A percentile compares a stretch with the other conserved stretches of the same genome.
Conservation (phyloP, 2,113 vertebrate species). For the Reinhardtius hippoglossoides region DNA sequence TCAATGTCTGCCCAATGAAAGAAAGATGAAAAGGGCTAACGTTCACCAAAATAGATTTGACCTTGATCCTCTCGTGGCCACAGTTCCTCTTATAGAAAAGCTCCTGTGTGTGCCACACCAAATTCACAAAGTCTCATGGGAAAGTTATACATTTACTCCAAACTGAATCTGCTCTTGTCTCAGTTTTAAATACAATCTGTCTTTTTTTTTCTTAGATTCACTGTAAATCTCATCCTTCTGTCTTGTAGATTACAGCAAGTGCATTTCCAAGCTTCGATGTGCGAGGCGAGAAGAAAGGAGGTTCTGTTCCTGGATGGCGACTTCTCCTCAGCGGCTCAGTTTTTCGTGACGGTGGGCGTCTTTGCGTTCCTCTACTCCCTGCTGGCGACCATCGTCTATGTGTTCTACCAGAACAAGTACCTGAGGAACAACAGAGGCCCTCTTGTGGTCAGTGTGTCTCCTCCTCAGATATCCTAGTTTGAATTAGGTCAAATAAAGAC, state of each 20-base stretch:
- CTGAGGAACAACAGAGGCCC: constrained; percentile 97
- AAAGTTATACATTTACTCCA: neutral
- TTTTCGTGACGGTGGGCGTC: constrained; percentile 94
- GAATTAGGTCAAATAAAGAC: neutral
- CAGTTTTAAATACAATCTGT: neutral
- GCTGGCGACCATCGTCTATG: constrained; percentile 94
- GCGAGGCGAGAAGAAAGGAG: constrained; percentile 88
- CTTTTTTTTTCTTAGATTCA: neutral
- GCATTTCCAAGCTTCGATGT: constrained; percentile 92
- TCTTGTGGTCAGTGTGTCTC: constrained; percentile 88
- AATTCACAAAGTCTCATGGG: too few relatives aligned
- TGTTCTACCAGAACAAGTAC: constrained; percentile 99
- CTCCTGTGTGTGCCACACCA: too few relatives aligned
- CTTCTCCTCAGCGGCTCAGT: constrained; percentile 91
- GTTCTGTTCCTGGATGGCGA: constrained; percentile 90
- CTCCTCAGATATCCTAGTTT: neutral
- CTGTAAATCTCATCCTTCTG: constrained; percentile 19
- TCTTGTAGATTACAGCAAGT: constrained; percentile 91
- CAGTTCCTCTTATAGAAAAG: too few relatives aligned
- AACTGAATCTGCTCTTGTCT: neutral
- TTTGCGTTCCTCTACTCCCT: constrained; percentile 96
- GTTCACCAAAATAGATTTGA: too few relatives aligned
- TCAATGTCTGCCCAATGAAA: too few relatives aligned
- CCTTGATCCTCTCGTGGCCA: too few relatives aligned
- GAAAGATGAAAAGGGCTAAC: too few relatives aligned